Evolutionary conservation across 2,113 vertebrate genomes (phyloP), one percentile per base, ranked within the genome.

Genomic region (Nibea albiflora): DNA sequence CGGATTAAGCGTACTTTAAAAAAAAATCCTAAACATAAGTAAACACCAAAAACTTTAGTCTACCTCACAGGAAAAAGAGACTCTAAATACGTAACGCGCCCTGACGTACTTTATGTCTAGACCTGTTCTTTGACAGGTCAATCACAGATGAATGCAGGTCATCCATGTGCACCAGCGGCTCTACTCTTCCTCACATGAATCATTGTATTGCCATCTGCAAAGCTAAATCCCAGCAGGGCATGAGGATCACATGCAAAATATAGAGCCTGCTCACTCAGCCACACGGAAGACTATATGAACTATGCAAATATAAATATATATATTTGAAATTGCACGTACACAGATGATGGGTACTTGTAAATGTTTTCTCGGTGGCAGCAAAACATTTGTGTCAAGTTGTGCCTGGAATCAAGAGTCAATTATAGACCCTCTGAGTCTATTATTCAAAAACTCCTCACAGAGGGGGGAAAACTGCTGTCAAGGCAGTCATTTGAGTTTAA

Each of bases 91-190:
- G 19, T 75, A 75, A 70, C 49, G 24, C 19, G 4, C 17, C 16
- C n/a, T 50, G 47, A 14, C 14, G 7, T 56, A 64, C 46, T 54
- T 56, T 67, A 70, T 77, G 78, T 85, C 81, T 69, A 78, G 62
- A 80, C 80, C 24, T 75, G 65, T 85, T 79, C 83, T 66, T 66
- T 81, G 86, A 86, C 81, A 53, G 52, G 68, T 87, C 76, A 75
- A 0, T 58, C 73, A 68, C 65, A 86, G 67, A 85, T 88, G 79
- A 86, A 46, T 70, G 75, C 62, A 58, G 58, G 46, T 84, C 83
- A 87, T 88, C 53, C 80, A 2, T 89, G 81, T 90, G 93, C 90
- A 90, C 84, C 81, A 81, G 49, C 61, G 60, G 73, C 12, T 47
- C 31, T 28, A 20, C 58, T 76, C 82, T 39, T 78, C 68, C 56